These are phyloP conservation scores for Miniopterus natalensis DNA, from an alignment of 2,113 vertebrate genomes.

Conservation along the genomic window DNA sequence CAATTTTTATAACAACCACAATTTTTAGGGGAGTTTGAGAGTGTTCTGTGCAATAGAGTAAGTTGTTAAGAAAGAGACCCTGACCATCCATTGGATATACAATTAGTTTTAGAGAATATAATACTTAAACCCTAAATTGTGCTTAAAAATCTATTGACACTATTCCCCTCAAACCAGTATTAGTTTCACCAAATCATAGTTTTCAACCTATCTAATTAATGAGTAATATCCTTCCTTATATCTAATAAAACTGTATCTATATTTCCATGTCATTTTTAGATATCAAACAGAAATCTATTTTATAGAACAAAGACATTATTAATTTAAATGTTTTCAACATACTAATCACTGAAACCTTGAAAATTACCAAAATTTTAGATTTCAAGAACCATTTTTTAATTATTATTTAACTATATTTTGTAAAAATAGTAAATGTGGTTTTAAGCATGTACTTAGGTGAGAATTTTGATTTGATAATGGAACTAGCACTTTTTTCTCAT, in stretches of 20 bases:
- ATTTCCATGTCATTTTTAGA: constrained; percentile 73
- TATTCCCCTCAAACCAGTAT: constrained; percentile 71
- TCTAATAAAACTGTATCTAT: constrained; percentile 79
- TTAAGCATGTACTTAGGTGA: constrained; percentile 15
- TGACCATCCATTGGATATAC: constrained; percentile 42
- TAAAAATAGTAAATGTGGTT: background rate
- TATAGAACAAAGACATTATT: constrained; percentile 63
- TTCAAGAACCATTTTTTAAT: constrained; percentile 14
- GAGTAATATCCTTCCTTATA: constrained; percentile 76
- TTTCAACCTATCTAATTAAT: constrained; percentile 83
- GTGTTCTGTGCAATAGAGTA: background rate
- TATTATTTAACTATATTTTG: background rate
- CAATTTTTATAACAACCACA: background rate
- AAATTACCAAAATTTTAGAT: constrained; percentile 33
- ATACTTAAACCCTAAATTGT: constrained; percentile 76
- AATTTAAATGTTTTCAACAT: constrained; percentile 35
- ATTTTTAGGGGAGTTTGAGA: background rate
- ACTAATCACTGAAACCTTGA: constrained; percentile 38
- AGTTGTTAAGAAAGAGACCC: constrained; percentile 58
- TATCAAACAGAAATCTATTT: constrained; percentile 76
- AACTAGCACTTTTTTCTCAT: background rate
- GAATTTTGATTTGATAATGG: constrained; percentile 41
- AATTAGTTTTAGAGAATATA: constrained; percentile 70
- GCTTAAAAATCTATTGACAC: constrained; percentile 73
- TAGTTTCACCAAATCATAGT: constrained; percentile 77